A percentile compares a stretch with the other conserved stretches of the same genome.
Conservation (phyloP, 2,113 vertebrate species). For the Eonycteris spelaea region DNA sequence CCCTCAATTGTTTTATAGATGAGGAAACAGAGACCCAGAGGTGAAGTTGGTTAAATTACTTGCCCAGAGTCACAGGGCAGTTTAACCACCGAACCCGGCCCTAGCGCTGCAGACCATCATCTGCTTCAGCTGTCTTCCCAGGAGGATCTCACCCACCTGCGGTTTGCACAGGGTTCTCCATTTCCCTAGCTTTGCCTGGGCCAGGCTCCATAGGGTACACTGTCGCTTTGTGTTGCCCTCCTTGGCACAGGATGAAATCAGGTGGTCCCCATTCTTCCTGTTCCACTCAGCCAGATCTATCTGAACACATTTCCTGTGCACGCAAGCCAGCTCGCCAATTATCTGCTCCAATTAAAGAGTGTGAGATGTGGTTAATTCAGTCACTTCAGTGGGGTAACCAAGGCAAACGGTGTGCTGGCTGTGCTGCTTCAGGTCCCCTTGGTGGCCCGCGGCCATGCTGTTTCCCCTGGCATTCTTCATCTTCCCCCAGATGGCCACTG, state of each 20-base stretch:
- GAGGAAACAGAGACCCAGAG: not conserved
- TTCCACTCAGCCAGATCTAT: constrained; percentile 18
- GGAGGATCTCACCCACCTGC: not conserved
- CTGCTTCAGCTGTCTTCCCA: not conserved
- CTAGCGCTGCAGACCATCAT: not conserved
- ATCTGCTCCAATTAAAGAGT: constrained; percentile 74
- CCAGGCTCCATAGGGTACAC: constrained; percentile 30
- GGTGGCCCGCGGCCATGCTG: not conserved
- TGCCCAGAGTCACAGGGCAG: not conserved
- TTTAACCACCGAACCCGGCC: not conserved
- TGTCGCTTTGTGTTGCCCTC: constrained; percentile 52
- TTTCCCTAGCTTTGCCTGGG: not conserved
- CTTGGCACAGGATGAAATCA: constrained; percentile 67
- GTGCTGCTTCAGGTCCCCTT: not conserved
- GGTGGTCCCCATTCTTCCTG: constrained; percentile 67
- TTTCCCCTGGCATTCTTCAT: not conserved
- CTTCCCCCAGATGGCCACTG: constrained; percentile 9
- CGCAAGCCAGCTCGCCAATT: constrained; percentile 65
- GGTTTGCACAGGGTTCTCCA: not conserved
- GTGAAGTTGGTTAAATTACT: not conserved
- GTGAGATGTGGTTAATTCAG: constrained; percentile 21
- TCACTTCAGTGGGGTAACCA: not conserved
- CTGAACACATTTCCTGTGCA: constrained; percentile 68
- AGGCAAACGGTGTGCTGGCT: not conserved
- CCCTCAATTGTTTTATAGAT: not conserved